A percentile compares a stretch with the other conserved stretches of the same genome.
phyloP scores from a whole-genome alignment of 2,888 invertebrate species.

The Ypsolopha scabrella region DNA sequence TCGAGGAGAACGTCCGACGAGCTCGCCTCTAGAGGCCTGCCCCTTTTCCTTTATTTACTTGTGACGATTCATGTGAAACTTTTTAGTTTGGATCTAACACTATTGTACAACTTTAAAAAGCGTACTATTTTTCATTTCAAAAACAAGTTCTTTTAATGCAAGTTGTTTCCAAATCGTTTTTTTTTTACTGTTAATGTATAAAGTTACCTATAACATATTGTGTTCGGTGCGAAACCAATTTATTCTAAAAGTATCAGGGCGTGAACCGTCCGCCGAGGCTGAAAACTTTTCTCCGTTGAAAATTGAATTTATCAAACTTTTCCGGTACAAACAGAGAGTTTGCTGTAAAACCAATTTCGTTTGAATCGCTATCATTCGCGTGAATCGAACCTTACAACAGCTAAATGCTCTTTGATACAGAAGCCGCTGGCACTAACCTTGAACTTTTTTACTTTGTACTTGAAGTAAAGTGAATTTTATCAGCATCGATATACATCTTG shows the following conservation, averaged over 20 bases:
- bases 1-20: not conserved
- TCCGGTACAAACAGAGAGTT: slow-evolving; percentile 60
- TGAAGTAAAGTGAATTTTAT: not conserved
- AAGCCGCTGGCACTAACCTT: not conserved
- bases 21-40: not conserved
- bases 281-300: slow-evolving; percentile 53
- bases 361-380: slow-evolving; percentile 50
- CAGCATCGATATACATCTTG: not conserved
- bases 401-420: not conserved
- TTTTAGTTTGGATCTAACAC: slow-evolving; percentile 5
- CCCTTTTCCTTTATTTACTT: not conserved
- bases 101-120: too few species aligned
- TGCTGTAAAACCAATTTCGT: slow-evolving; percentile 62
- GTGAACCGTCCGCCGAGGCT: slow-evolving; percentile 47
- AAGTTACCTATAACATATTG: slow-evolving; percentile 11
- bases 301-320: slow-evolving; percentile 67
- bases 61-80: slow-evolving; percentile 13
- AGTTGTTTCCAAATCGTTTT: too few species aligned
- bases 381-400: slow-evolving; percentile 33
- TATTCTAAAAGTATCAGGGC: slow-evolving; percentile 62
- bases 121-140: too few species aligned
- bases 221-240: slow-evolving; percentile 50
- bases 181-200: too few species aligned
- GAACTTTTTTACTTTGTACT: not conserved
- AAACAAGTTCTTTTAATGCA: too few species aligned